phyloP scores from a whole-genome alignment of 2,113 vertebrate species.

The Nothocercus julius region DNA sequence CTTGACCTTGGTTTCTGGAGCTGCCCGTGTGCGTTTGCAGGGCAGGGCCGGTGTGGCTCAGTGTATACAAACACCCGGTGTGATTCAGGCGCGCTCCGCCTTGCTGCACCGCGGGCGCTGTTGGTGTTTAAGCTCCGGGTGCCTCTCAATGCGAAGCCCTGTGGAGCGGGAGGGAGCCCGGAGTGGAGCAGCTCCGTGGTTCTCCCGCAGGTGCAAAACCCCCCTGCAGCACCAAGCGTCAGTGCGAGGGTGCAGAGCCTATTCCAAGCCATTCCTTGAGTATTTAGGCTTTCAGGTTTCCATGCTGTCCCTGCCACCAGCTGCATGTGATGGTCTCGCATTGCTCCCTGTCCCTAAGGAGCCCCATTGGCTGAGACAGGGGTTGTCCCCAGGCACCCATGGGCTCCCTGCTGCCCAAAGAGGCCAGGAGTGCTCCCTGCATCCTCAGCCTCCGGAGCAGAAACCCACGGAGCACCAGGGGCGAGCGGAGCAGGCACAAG shows the following conservation, averaged over 20 bases:
- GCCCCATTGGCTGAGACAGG: too few relatives aligned
- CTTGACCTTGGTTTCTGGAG: not conserved
- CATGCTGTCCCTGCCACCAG: accelerated
- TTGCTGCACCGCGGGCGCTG: accelerated
- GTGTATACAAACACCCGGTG: accelerated
- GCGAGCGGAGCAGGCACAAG: too few relatives aligned
- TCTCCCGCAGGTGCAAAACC: too few relatives aligned
- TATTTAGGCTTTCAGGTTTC: accelerated
- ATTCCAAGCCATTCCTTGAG: accelerated
- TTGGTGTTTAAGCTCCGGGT: accelerated
- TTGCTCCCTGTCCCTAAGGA: too few relatives aligned
- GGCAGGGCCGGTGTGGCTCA: accelerated
- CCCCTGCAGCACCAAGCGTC: too few relatives aligned
- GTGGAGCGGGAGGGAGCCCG: not conserved
- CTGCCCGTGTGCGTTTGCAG: not conserved
- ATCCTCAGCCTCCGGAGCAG: too few relatives aligned
- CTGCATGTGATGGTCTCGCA: too few relatives aligned
- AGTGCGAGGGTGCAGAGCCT: accelerated
- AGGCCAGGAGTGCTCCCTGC: too few relatives aligned
- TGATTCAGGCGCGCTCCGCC: not conserved
- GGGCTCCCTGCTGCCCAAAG: too few relatives aligned
- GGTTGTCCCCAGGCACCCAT: too few relatives aligned
- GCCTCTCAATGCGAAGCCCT: accelerated
- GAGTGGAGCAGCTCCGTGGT: not conserved
- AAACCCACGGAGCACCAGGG: too few relatives aligned